These are phyloP conservation scores for Hipparchia semele DNA, from an alignment of 2,888 invertebrate genomes.

Conservation along the genomic window DNA sequence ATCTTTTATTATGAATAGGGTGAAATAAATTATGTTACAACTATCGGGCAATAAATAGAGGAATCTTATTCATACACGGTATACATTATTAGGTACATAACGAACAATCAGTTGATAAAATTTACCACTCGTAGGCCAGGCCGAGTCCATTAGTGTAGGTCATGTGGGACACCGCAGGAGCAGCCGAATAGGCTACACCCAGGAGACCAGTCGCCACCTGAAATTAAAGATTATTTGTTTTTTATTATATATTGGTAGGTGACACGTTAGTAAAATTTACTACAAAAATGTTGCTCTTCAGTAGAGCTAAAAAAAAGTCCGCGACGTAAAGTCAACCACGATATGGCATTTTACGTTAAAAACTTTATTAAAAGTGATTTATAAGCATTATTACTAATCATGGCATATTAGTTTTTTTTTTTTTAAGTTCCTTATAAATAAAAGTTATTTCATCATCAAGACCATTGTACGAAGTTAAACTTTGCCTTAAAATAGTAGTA, in stretches of 20 bases:
- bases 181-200: conserved; percentile 84
- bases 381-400: too few species aligned
- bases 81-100: conserved; percentile 31
- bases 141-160: conserved; percentile 82
- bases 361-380: too few species aligned
- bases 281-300: too few species aligned
- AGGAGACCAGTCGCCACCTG: conserved; percentile 81
- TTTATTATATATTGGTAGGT: neutral
- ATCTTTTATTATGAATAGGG: conserved; percentile 29
- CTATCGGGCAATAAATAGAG: conserved; percentile 76
- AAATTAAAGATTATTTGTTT: conserved; percentile 26
- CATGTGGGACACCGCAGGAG: conserved; percentile 85
- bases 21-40: conserved; percentile 52
- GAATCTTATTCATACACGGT: conserved; percentile 61
- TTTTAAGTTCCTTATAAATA: too few species aligned
- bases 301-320: too few species aligned
- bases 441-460: too few species aligned
- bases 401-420: too few species aligned
- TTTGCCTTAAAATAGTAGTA: too few species aligned
- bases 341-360: too few species aligned
- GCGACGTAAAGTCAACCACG: too few species aligned
- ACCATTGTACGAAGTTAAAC: too few species aligned
- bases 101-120: conserved; percentile 67
- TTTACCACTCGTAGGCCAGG: conserved; percentile 82
- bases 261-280: too few species aligned